phyloP scores from a whole-genome alignment of 2,888 invertebrate species.

The Brachylomia viminalis region DNA sequence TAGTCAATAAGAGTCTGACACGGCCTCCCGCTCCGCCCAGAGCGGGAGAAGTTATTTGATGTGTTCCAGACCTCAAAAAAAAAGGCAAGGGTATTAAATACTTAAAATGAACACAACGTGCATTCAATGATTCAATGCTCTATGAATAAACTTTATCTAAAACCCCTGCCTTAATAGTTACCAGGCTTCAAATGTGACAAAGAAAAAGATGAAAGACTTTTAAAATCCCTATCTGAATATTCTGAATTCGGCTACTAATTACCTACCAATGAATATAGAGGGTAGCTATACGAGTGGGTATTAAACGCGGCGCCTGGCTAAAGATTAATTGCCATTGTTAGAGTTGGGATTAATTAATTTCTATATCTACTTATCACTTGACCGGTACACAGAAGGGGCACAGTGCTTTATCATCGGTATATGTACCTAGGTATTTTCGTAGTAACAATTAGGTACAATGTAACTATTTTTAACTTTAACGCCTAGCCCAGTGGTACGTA shows the following conservation, averaged over 20 bases:
- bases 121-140: not conserved
- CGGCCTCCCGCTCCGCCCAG: no score
- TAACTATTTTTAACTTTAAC: not conserved
- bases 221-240: not conserved
- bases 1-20: no score
- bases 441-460: not conserved
- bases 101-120: not conserved
- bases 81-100: not conserved
- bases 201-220: not conserved
- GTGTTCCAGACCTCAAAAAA: no score
- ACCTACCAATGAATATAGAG: slow-evolving; percentile 18
- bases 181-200: not conserved
- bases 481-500: no score
- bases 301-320: slow-evolving; percentile 6
- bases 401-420: not conserved
- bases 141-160: not conserved
- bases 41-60: no score
- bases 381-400: slow-evolving; percentile 12
- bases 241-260: slow-evolving; percentile 19
- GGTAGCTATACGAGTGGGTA: not conserved
- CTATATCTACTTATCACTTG: slow-evolving; percentile 16
- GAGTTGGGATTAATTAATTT: slow-evolving; percentile 39
- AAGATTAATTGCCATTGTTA: slow-evolving; percentile 47
- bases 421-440: not conserved
- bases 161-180: not conserved